A percentile compares a stretch with the other conserved stretches of the same genome.
These are phyloP conservation scores for Zygothrica quintamaculata DNA, from an alignment of 2,888 invertebrate genomes.

Conservation along the genomic window DNA sequence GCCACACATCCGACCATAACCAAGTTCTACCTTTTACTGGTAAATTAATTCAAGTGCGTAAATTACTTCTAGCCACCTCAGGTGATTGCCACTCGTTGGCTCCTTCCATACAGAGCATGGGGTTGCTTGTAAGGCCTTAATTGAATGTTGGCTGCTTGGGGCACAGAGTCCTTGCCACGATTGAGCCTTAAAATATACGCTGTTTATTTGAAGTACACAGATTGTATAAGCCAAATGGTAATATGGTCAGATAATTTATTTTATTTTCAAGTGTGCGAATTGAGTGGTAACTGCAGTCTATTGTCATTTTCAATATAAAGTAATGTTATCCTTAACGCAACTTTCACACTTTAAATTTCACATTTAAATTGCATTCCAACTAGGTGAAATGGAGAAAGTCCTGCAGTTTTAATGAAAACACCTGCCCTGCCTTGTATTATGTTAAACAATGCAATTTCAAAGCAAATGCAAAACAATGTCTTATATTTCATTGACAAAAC, in stretches of 20 bases:
- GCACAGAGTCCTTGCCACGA: background rate
- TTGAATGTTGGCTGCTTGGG: slow-evolving; percentile 55
- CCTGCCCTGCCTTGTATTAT: background rate
- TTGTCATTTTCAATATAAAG: background rate
- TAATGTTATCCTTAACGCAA: slow-evolving; percentile 19
- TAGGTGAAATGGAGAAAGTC: slow-evolving; percentile 7
- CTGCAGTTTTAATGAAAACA: background rate
- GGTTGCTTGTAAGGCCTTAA: slow-evolving; percentile 52
- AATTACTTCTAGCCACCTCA: slow-evolving; percentile 73
- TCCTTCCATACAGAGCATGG: slow-evolving; percentile 16
- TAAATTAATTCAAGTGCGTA: slow-evolving; percentile 78
- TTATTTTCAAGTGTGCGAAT: too few relatives aligned
- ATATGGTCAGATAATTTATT: too few relatives aligned
- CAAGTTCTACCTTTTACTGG: slow-evolving; percentile 47
- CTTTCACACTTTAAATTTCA: slow-evolving; percentile 1
- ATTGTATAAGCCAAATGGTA: slow-evolving; percentile 4
- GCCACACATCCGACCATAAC: background rate
- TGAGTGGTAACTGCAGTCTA: too few relatives aligned
- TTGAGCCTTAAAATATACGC: background rate
- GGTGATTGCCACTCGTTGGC: slow-evolving; percentile 61
- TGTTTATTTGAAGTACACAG: slow-evolving; percentile 44
- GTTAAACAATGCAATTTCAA: slow-evolving; percentile 19
- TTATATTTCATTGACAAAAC: slow-evolving; percentile 1
- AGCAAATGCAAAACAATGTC: background rate
- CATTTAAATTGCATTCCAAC: slow-evolving; percentile 27